Evolutionary conservation across 64 coral and sea anemone genomes (phyloP).

Genomic region (Montipora cactus): DNA sequence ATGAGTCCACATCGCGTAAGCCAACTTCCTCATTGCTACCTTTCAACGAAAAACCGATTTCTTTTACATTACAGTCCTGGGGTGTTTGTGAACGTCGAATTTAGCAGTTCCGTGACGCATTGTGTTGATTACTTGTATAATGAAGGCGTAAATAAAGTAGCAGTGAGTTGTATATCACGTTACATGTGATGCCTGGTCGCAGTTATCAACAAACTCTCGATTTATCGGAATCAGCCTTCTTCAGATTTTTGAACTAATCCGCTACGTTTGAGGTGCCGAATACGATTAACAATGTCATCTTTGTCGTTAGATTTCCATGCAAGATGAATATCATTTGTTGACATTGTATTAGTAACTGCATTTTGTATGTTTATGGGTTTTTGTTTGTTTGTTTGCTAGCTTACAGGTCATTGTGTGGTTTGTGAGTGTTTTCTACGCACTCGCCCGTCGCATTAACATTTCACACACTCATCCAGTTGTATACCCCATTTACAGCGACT

Average conservation of each 20-base stretch:
- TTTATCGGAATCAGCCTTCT: not conserved
- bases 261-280: not conserved
- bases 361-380: not conserved
- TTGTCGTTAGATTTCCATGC: not conserved
- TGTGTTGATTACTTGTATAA: not conserved
- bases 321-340: not conserved
- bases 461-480: too few species aligned
- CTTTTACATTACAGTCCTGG: not conserved
- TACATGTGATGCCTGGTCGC: not conserved
- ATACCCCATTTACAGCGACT: too few species aligned
- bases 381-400: slow-evolving; percentile 18
- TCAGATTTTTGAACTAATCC: not conserved
- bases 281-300: not conserved
- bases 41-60: not conserved
- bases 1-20: not conserved
- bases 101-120: not conserved
- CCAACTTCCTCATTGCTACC: not conserved
- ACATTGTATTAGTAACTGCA: not conserved
- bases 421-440: not conserved
- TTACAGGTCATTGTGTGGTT: not conserved
- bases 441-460: too few species aligned
- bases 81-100: not conserved
- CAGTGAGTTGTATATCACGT: not conserved
- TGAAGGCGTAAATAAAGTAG: not conserved
- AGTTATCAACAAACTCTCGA: not conserved